Conservation (phyloP, 1,140 invertebrate species). For the Papilio aristodemus region DNA sequence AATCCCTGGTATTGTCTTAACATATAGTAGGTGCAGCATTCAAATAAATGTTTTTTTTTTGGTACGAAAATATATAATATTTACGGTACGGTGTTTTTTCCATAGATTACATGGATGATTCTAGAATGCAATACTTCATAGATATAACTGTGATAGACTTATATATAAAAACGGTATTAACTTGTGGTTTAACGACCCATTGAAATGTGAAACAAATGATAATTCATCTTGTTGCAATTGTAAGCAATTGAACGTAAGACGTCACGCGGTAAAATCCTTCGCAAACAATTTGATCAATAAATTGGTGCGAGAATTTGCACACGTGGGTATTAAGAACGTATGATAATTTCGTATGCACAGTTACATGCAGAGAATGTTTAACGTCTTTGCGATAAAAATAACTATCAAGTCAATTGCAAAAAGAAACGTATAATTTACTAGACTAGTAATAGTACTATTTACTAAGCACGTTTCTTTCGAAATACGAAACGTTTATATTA, state of each 20-base stretch:
- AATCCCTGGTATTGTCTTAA: no score
- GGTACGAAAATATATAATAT: no score
- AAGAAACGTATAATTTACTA: no score
- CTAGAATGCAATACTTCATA: not conserved
- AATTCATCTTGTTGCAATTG: not conserved
- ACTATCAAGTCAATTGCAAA: not conserved
- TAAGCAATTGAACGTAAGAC: not conserved
- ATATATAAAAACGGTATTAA: not conserved
- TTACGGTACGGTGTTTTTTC: not conserved
- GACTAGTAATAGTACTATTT: no score
- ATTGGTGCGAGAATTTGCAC: not conserved
- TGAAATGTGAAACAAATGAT: constrained; percentile 13
- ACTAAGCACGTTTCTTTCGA: no score
- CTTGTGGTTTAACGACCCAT: constrained; percentile 2
- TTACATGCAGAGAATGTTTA: not conserved
- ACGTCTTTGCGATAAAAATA: not conserved
- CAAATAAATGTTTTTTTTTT: no score
- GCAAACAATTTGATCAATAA: constrained; percentile 6
- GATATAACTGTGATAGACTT: not conserved
- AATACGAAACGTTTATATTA: no score
- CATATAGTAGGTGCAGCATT: no score
- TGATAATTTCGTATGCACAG: not conserved
- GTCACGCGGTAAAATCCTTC: not conserved
- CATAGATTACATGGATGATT: not conserved
- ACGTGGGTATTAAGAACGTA: not conserved